Evolutionary conservation across 2,797 vertebrate species (phyloP).

Genomic region (Dallia pectoralis): DNA sequence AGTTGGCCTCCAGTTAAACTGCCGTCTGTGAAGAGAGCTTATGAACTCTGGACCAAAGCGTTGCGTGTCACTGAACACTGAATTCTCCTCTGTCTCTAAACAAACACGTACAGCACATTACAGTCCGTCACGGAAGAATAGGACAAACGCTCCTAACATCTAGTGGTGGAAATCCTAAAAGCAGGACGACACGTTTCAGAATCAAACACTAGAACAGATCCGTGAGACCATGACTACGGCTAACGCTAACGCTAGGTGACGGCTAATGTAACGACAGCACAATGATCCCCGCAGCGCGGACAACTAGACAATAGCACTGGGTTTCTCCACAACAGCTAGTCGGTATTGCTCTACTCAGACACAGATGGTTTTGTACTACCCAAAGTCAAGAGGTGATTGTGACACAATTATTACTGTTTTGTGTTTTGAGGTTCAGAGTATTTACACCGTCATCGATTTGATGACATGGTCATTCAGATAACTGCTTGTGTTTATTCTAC

Average conservation of each 20-base stretch:
- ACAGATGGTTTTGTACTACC: constrained; percentile 55
- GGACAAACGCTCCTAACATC: background rate
- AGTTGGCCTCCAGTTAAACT: background rate
- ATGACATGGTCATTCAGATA: too few species aligned
- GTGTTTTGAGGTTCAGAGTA: background rate
- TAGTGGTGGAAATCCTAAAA: background rate
- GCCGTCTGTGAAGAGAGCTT: background rate
- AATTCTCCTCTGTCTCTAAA: background rate
- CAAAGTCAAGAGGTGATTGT: constrained; percentile 48
- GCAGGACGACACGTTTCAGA: background rate
- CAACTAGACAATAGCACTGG: constrained; percentile 64
- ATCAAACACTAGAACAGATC: background rate
- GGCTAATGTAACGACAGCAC: constrained; percentile 66
- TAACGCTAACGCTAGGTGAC: constrained; percentile 62
- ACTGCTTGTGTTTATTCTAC: background rate
- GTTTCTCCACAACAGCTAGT: constrained; percentile 64
- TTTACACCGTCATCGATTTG: background rate
- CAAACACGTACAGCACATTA: background rate
- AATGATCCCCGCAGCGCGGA: constrained; percentile 55
- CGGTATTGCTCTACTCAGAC: constrained; percentile 68
- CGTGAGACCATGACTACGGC: constrained; percentile 22
- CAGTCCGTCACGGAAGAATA: background rate
- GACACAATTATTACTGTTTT: background rate
- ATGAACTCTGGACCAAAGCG: background rate
- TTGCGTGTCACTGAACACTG: background rate